Percentiles rank a stretch among this genome's conserved stretches.
phyloP scores from a whole-genome alignment of 2,797 vertebrate species.

The Etheostoma nigrum region DNA sequence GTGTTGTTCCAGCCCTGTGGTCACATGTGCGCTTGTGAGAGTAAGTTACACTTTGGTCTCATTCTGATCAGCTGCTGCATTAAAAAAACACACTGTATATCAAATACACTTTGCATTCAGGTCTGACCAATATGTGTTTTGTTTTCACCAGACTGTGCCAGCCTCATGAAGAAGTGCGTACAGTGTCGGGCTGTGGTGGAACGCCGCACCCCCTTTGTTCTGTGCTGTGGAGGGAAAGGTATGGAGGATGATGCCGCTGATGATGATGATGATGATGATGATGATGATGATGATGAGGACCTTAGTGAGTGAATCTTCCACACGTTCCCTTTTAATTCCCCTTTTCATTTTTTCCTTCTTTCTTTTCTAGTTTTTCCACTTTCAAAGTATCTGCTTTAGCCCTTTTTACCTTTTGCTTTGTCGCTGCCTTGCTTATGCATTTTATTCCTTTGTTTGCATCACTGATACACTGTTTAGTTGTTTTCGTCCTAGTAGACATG shows the following conservation, averaged over 20 bases:
- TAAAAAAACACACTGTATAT: not conserved
- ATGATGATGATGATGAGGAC: conserved; percentile 91
- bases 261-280: conserved; percentile 85
- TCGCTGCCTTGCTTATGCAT: conserved; percentile 48
- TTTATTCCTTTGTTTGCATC: conserved; percentile 50
- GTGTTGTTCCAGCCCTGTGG: conserved; percentile 99
- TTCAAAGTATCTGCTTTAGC: conserved; percentile 35
- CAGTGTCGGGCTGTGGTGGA: conserved; percentile 98
- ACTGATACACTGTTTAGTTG: conserved; percentile 41
- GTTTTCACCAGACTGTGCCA: conserved; percentile 92
- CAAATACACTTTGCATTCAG: not conserved
- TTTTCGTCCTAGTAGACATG: conserved; percentile 18
- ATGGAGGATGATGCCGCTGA: conserved; percentile 91
- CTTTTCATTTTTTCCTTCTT: conserved; percentile 37
- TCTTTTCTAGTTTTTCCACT: conserved; percentile 50
- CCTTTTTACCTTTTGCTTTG: conserved; percentile 45
- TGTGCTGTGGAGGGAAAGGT: conserved; percentile 98
- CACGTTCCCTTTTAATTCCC: conserved; percentile 81
- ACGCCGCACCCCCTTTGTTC: conserved; percentile 94
- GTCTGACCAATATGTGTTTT: not conserved
- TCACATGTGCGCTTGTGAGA: conserved; percentile 99
- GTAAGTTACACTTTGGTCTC: conserved; percentile 86
- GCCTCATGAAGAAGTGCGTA: conserved; percentile 99
- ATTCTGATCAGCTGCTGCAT: not conserved
- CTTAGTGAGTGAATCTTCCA: conserved; percentile 93